Evolutionary conservation across 2,888 invertebrate genomes (phyloP).

Genomic region (Ischnus inquisitorius): DNA sequence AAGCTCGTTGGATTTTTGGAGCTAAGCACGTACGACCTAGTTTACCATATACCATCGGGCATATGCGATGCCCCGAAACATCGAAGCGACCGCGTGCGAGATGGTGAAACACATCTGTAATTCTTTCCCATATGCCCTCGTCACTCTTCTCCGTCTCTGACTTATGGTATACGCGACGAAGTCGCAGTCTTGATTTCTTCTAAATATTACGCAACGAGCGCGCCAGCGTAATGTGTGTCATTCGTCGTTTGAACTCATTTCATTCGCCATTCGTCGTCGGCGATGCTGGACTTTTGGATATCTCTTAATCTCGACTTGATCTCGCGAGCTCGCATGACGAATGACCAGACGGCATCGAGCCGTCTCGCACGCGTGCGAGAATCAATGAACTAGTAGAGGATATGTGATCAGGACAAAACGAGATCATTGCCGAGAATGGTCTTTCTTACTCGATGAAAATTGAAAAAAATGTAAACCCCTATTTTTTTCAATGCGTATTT

Average conservation of each 20-base stretch:
- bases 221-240: background rate
- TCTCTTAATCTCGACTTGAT: too few relatives aligned
- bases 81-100: background rate
- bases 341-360: too few relatives aligned
- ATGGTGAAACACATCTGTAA: slow-evolving; percentile 73
- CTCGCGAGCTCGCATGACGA: too few relatives aligned
- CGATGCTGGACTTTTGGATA: too few relatives aligned
- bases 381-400: too few relatives aligned
- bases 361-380: too few relatives aligned
- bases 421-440: too few relatives aligned
- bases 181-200: slow-evolving; percentile 29
- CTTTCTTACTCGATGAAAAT: too few relatives aligned
- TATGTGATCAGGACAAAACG: too few relatives aligned
- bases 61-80: background rate
- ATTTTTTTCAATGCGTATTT: too few relatives aligned
- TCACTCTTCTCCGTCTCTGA: slow-evolving; percentile 36
- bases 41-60: slow-evolving; percentile 53
- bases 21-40: slow-evolving; percentile 71
- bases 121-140: slow-evolving; percentile 57
- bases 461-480: too few relatives aligned
- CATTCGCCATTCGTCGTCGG: background rate
- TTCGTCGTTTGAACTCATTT: slow-evolving; percentile 4
- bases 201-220: slow-evolving; percentile 64
- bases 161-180: background rate
- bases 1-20: slow-evolving; percentile 65